These are phyloP conservation scores for Pogona vitticeps DNA, from an alignment of 2,113 vertebrate species.

Conservation along the genomic window DNA sequence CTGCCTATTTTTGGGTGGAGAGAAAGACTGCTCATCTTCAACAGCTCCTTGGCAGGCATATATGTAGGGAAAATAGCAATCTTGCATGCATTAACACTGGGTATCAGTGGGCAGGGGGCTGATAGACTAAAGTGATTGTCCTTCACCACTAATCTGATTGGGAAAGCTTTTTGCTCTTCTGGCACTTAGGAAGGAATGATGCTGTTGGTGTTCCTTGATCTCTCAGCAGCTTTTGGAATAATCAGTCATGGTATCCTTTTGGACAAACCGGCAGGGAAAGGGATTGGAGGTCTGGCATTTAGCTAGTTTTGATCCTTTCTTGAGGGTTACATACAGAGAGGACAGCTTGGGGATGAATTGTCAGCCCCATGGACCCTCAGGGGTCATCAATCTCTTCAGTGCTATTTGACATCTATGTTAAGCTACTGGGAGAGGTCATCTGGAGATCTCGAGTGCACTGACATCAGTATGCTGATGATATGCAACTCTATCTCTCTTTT, in stretches of 20 bases:
- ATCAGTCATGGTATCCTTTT: neutral
- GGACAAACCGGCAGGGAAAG: too few relatives aligned
- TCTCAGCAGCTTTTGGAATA: neutral
- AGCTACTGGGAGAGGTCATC: neutral
- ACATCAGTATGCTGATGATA: too few relatives aligned
- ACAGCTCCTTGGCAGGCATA: neutral
- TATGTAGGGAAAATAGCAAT: neutral
- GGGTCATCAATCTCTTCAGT: neutral
- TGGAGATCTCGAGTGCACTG: neutral
- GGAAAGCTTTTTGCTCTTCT: too few relatives aligned
- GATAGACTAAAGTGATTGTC: too few relatives aligned
- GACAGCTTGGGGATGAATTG: neutral
- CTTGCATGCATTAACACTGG: too few relatives aligned
- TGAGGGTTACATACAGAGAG: neutral
- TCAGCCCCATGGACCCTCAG: neutral
- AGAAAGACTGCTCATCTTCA: neutral
- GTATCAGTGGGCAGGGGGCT: too few relatives aligned
- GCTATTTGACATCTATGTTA: neutral
- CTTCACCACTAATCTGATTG: too few relatives aligned
- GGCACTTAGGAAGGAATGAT: too few relatives aligned
- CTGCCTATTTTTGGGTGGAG: neutral
- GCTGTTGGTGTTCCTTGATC: neutral
- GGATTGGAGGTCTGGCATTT: neutral
- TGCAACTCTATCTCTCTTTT: neutral
- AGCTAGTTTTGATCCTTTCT: neutral